Percentiles rank a stretch among this genome's conserved stretches.
phyloP scores from a whole-genome alignment of 2,113 vertebrate species.

The Strigops habroptila region DNA sequence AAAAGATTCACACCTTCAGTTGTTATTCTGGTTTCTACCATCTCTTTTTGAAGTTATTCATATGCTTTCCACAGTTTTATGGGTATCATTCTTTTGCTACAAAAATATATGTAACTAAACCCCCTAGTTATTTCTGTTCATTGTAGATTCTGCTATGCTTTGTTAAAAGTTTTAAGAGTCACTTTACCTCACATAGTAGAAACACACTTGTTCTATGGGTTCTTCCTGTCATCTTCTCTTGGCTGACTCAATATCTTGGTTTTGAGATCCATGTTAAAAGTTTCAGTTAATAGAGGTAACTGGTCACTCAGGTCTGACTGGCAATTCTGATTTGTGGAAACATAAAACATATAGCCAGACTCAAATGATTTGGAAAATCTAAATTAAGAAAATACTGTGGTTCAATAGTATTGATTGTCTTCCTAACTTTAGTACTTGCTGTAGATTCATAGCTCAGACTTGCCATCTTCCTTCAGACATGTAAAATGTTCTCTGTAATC shows the following conservation, averaged over 20 bases:
- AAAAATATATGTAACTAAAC: background rate
- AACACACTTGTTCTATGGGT: background rate
- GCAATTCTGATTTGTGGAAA: background rate
- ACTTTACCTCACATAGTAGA: background rate
- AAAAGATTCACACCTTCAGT: background rate
- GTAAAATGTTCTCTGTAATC: conserved; percentile 46
- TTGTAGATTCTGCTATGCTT: background rate
- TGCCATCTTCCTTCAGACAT: conserved; percentile 24
- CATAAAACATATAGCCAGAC: background rate
- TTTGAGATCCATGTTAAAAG: background rate
- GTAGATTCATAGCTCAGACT: conserved; percentile 21
- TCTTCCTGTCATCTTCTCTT: background rate
- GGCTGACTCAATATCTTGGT: background rate
- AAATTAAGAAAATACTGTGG: background rate
- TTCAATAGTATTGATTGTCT: background rate
- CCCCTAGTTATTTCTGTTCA: background rate
- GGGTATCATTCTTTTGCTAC: background rate
- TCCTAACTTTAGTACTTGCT: conserved; percentile 1
- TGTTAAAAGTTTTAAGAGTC: background rate
- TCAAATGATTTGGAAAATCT: background rate
- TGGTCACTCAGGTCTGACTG: background rate
- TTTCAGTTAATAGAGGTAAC: background rate
- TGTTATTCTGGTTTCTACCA: background rate
- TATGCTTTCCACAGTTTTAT: background rate
- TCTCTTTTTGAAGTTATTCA: background rate